These are phyloP conservation scores for Tetragnatha versicolor DNA, from an alignment of 1,140 invertebrate species.

Conservation along the genomic window DNA sequence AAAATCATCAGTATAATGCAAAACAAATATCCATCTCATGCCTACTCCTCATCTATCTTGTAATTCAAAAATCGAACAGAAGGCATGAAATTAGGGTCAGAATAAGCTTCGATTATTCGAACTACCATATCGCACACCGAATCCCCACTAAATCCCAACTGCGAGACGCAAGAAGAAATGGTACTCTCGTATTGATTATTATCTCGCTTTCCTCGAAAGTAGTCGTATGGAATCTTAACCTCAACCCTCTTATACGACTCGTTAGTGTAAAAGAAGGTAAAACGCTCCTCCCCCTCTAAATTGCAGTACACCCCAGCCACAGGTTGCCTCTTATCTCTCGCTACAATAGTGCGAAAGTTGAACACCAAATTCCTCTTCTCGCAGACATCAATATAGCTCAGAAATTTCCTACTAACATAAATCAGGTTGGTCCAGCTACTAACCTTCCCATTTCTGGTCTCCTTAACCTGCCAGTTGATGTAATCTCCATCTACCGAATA, in stretches of 20 bases:
- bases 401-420: conserved; percentile 78
- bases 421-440: conserved; percentile 70
- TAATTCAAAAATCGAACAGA: conserved; percentile 77
- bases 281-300: conserved; percentile 66
- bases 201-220: conserved; percentile 27
- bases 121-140: conserved; percentile 71
- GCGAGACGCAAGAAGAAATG: conserved; percentile 7
- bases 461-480: conserved; percentile 81
- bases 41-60: conserved; percentile 70
- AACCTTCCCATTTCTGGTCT: conserved; percentile 56
- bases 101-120: conserved; percentile 73
- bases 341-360: conserved; percentile 81
- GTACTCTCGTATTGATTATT: conserved; percentile 50
- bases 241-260: conserved; percentile 58
- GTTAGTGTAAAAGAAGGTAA: conserved; percentile 81
- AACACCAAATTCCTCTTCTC: conserved; percentile 89
- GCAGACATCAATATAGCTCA: conserved; percentile 82
- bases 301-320: conserved; percentile 85
- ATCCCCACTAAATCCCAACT: conserved; percentile 58
- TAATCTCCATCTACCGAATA: conserved; percentile 79
- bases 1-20: background rate
- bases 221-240: conserved; percentile 55
- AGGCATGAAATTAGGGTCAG: conserved; percentile 75
- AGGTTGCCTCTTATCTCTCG: conserved; percentile 80
- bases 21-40: conserved; percentile 6